A percentile compares a stretch with the other conserved stretches of the same genome.
These are phyloP conservation scores for Hydrochoerus hydrochaeris DNA, from an alignment of 2,113 vertebrate genomes.

Conservation along the genomic window DNA sequence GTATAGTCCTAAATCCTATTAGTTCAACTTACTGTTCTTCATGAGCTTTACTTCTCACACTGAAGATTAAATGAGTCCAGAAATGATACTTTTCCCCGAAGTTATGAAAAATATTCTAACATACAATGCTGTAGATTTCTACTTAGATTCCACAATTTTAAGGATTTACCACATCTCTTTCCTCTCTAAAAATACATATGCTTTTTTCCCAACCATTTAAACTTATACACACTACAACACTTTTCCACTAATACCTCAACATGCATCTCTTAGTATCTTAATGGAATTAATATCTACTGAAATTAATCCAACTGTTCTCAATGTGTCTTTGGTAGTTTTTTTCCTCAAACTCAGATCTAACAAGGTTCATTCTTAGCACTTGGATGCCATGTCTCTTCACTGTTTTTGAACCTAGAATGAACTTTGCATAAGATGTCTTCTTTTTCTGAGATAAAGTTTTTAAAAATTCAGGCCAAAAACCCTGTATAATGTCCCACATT, in stretches of 20 bases:
- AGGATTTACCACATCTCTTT: not conserved
- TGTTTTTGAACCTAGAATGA: constrained; percentile 35
- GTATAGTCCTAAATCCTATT: not conserved
- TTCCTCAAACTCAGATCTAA: not conserved
- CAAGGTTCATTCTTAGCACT: not conserved
- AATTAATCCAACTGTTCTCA: not conserved
- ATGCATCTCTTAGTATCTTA: not conserved
- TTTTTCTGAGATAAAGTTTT: not conserved
- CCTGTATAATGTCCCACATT: not conserved
- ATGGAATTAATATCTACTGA: not conserved
- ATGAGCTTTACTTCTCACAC: constrained; percentile 25
- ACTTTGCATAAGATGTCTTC: not conserved
- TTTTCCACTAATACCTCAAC: constrained; percentile 2
- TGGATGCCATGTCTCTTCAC: not conserved
- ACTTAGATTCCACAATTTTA: not conserved
- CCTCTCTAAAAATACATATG: not conserved
- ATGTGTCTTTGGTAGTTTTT: not conserved
- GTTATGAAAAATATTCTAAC: constrained; percentile 48
- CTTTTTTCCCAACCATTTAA: not conserved
- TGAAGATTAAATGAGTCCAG: constrained; percentile 40
- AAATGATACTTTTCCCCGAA: not conserved
- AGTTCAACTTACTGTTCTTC: not conserved
- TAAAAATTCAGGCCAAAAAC: not conserved
- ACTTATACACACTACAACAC: not conserved
- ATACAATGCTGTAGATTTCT: not conserved